Evolutionary conservation across 2,797 vertebrate genomes (phyloP).

Genomic region (Hyperoplus immaculatus): DNA sequence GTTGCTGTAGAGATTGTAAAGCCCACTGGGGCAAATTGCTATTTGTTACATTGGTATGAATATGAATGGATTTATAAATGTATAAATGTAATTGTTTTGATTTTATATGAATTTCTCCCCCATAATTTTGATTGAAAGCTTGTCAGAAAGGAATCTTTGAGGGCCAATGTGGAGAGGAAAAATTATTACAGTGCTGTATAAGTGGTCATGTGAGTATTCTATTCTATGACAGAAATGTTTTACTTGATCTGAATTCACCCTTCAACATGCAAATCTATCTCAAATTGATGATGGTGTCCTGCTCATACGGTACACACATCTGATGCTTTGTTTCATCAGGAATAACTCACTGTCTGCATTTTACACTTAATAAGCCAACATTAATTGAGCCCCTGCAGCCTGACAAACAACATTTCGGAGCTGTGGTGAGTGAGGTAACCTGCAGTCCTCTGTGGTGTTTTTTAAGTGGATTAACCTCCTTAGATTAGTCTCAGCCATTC

Average conservation of each 20-base stretch:
- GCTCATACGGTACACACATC: conserved; percentile 1
- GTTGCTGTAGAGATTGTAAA: no score
- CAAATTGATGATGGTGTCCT: not conserved
- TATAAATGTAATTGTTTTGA: no score
- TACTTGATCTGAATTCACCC: not conserved
- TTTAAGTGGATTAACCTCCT: conserved; percentile 81
- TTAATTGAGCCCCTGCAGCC: conserved; percentile 4
- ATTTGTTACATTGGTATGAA: no score
- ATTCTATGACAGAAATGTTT: no score
- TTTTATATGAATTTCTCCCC: no score
- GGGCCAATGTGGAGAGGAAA: not conserved
- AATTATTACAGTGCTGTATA: not conserved
- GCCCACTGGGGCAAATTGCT: no score
- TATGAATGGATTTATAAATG: no score
- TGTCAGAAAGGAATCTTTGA: not conserved
- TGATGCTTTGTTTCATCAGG: conserved; percentile 28
- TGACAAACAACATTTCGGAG: conserved; percentile 59
- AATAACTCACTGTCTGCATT: conserved; percentile 38
- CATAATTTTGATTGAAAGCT: not conserved
- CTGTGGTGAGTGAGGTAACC: conserved; percentile 65
- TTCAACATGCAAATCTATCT: not conserved
- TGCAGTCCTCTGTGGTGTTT: conserved; percentile 55
- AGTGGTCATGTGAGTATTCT: not conserved
- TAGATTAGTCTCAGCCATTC: conserved; percentile 76
- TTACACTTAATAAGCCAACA: conserved; percentile 24